Conservation (phyloP, 1,140 invertebrate genomes). For the Drosophila oshimai region DNA sequence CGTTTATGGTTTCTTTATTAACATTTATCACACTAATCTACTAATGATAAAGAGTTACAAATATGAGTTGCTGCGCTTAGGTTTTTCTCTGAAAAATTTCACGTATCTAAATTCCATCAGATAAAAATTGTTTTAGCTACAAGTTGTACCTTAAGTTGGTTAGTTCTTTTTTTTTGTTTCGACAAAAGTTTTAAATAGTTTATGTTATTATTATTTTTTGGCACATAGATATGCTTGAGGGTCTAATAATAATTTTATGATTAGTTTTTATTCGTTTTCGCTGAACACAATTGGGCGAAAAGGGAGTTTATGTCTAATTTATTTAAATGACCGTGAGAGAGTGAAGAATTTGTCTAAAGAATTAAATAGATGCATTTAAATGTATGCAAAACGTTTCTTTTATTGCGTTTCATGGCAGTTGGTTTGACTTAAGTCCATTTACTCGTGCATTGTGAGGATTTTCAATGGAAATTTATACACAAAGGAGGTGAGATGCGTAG, state of each 20-base stretch:
- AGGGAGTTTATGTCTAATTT: conserved; percentile 51
- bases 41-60: conserved; percentile 78
- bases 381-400: conserved; percentile 32
- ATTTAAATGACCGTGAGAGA: conserved; percentile 48
- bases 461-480: conserved; percentile 9
- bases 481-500: neutral
- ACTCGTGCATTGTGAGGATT: neutral
- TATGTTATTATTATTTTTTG: conserved; percentile 11
- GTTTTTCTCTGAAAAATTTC: conserved; percentile 45
- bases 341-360: conserved; percentile 12
- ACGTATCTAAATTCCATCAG: conserved; percentile 57
- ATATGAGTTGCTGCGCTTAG: conserved; percentile 48
- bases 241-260: conserved; percentile 54
- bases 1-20: conserved; percentile 60
- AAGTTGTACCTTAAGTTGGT: conserved; percentile 63
- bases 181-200: conserved; percentile 45
- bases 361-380: conserved; percentile 21
- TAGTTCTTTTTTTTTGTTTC: conserved; percentile 35
- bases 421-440: conserved; percentile 8
- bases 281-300: conserved; percentile 62
- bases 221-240: conserved; percentile 64
- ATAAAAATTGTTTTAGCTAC: conserved; percentile 70
- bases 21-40: conserved; percentile 80
- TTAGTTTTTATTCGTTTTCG: conserved; percentile 42
- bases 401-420: conserved; percentile 71